Evolutionary conservation across 2,797 vertebrate genomes (phyloP), one percentile per base, ranked within the genome.

Genomic region (Peromyscus nudipes): DNA sequence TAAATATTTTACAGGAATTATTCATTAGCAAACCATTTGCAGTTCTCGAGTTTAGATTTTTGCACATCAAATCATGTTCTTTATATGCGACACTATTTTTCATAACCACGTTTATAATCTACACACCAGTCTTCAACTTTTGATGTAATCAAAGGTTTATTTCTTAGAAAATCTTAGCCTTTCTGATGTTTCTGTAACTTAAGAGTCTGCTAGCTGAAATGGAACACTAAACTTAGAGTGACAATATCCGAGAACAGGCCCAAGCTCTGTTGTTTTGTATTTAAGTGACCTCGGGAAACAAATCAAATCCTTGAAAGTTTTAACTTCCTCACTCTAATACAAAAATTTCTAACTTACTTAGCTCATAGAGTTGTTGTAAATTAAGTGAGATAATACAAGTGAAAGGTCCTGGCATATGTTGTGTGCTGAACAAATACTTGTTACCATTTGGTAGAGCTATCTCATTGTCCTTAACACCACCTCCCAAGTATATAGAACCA

Each of bases 341-440:
- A 52, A 76, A 9, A 85, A 92, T 75, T 89, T 19, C 27, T 64
- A 60, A 60, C 0, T 16, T 34, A 46, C 55, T 64, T 95, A 83
- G 62, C 62, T 94, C 21, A 75, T 13, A 89, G 62, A 95, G 49
- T 55, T 83, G 43, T n/a, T 87, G 1, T 40, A 29, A 95, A 94
- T 92, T 95, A 89, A 93, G 88, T 89, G 84, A 89, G 52, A 75
- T 77, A 64, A 46, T 64, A 65, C 13, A 93, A 85, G 34, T 73
- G 46, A 93, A 96, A 92, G n/a, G 60, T 90, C 49, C 6, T 14
- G 60, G 52, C 62, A 73, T 12, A 57, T 65, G 85, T 5, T 80
- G 14, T 55, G 23, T 73, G 43, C 25, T 84, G n/a, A 37, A 67
- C 82, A 90, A 87, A 90, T 79, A 89, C 49, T 82, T 87, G 67